Percentiles rank a stretch among this genome's conserved stretches.
Evolutionary conservation across 2,888 invertebrate species (phyloP).

Genomic region (Pseudeuparius sepicola): DNA sequence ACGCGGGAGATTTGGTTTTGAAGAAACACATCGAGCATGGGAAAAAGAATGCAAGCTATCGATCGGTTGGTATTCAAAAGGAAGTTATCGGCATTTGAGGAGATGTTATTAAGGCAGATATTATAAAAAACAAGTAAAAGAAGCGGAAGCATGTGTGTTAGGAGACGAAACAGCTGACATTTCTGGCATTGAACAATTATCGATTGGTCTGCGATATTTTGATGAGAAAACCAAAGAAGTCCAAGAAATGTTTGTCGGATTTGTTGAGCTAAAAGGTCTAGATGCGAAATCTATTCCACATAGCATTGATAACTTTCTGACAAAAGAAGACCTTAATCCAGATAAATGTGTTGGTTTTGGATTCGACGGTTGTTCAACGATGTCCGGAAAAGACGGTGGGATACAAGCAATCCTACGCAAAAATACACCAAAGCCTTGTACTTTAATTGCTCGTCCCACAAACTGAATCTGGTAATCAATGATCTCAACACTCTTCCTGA

Average conservation of each 20-base stretch:
- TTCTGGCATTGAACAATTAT: conserved; percentile 27
- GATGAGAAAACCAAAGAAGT: conserved; percentile 15
- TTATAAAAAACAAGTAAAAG: conserved; percentile 26
- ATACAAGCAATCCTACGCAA: no score
- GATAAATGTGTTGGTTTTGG: conserved; percentile 15
- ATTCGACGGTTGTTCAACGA: conserved; percentile 19
- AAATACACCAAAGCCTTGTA: conserved; percentile 16
- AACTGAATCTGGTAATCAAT: conserved; percentile 18
- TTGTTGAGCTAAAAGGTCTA: conserved; percentile 16
- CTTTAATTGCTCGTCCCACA: conserved; percentile 17
- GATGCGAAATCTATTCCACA: conserved; percentile 19
- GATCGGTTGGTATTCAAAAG: conserved; percentile 23
- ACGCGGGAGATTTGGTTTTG: conserved; percentile 25
- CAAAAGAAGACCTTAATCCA: conserved; percentile 9
- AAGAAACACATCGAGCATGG: conserved; percentile 27
- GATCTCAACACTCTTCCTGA: conserved; percentile 9
- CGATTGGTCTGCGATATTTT: conserved; percentile 24
- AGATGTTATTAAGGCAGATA: conserved; percentile 21
- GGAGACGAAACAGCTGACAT: conserved; percentile 29
- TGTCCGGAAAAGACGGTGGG: conserved; percentile 20
- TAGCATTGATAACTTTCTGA: conserved; percentile 24
- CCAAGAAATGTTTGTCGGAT: conserved; percentile 19
- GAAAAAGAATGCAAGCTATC: conserved; percentile 27
- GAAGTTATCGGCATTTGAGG: no score
- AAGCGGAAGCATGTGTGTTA: conserved; percentile 22